phyloP scores from a whole-genome alignment of 2,113 vertebrate species.

The Microcebus lehilahytsara region DNA sequence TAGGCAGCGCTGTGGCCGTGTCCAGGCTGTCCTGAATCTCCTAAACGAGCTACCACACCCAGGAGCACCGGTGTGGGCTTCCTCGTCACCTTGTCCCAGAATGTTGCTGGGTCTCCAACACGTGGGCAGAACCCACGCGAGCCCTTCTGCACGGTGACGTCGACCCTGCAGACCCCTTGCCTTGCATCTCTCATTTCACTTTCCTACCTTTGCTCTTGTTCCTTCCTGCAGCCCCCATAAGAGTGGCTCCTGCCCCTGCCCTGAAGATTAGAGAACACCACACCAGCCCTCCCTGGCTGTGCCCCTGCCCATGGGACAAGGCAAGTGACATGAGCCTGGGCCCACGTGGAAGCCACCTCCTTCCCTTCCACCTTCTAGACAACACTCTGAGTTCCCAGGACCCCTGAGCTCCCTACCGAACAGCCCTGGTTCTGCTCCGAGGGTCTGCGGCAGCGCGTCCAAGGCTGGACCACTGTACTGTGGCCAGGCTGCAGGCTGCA shows the following conservation, averaged over 20 bases:
- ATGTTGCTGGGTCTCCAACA: too few species aligned
- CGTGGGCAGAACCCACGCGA: fast-evolving
- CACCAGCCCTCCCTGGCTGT: background rate
- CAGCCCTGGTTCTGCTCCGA: background rate
- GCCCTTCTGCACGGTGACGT: fast-evolving
- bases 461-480: fast-evolving
- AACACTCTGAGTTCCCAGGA: background rate
- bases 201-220: background rate
- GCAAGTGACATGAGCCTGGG: background rate
- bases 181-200: background rate
- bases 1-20: fast-evolving
- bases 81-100: fast-evolving
- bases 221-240: background rate
- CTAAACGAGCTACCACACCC: background rate
- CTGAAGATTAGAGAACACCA: background rate
- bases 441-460: too few species aligned
- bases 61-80: fast-evolving
- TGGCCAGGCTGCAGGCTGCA: background rate
- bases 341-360: fast-evolving
- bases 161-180: fast-evolving
- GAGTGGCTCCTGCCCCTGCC: background rate
- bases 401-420: background rate
- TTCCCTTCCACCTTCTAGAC: background rate
- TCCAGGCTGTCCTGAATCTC: background rate
- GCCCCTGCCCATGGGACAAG: background rate